Conservation (phyloP, 2,113 vertebrate species). For the Mesoclemmys tuberculata region DNA sequence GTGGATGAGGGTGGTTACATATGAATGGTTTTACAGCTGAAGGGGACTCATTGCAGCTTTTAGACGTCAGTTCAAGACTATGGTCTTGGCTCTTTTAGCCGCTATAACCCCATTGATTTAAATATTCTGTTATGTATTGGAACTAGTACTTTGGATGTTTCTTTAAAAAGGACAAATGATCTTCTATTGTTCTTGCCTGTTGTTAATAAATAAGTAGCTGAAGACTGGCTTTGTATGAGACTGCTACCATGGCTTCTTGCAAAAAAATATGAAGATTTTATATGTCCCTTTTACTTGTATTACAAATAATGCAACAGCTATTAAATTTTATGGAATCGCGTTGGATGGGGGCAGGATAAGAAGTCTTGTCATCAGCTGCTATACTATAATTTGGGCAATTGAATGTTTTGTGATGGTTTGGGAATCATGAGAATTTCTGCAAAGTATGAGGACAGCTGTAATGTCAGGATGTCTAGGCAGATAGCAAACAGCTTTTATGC, state of each 20-base stretch:
- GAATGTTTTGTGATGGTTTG: neutral
- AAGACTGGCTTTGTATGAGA: neutral
- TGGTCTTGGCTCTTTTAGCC: neutral
- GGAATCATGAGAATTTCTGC: conserved; percentile 3
- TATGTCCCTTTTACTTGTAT: neutral
- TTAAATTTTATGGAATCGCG: neutral
- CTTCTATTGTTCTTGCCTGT: neutral
- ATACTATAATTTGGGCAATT: neutral
- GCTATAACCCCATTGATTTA: neutral
- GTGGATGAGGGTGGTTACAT: no score
- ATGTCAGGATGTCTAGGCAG: conserved; percentile 65
- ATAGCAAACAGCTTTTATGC: conserved; percentile 67
- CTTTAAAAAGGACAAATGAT: neutral
- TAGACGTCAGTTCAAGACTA: neutral
- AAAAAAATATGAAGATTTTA: neutral
- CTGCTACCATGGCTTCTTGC: neutral
- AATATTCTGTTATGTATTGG: neutral
- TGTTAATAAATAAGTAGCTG: neutral
- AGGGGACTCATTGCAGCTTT: neutral
- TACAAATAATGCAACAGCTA: neutral
- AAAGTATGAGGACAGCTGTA: conserved; percentile 56
- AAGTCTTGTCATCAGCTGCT: fast-evolving
- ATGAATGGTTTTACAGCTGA: neutral
- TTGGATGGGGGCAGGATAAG: neutral
- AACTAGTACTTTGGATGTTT: neutral